Conservation (phyloP, 2,113 vertebrate genomes). For the Noturus placidus region DNA sequence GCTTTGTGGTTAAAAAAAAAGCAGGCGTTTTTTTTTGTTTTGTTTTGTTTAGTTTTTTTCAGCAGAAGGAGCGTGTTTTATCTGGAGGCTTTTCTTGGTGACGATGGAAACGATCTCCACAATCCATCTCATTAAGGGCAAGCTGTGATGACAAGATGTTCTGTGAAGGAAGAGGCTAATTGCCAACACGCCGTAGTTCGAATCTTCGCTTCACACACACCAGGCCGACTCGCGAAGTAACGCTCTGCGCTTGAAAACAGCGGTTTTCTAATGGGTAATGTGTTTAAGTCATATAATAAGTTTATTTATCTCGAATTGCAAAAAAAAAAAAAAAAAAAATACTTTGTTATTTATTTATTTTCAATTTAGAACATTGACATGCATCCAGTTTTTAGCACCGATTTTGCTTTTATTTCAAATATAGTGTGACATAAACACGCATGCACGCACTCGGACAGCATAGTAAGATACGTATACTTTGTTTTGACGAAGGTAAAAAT, state of each 20-base stretch:
- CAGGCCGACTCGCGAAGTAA: slow-evolving; percentile 33
- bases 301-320: slow-evolving; percentile 4
- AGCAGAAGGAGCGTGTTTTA: slow-evolving; percentile 16
- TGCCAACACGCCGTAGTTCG: slow-evolving; percentile 51
- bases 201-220: slow-evolving; percentile 40
- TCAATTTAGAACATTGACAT: not conserved
- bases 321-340: not conserved
- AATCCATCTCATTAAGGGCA: slow-evolving; percentile 52
- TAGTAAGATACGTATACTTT: not conserved
- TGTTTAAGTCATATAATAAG: slow-evolving; percentile 20
- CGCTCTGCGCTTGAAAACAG: slow-evolving; percentile 1
- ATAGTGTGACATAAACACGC: not conserved
- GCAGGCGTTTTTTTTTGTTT: not conserved
- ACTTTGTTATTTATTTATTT: slow-evolving; percentile 21
- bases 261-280: slow-evolving; percentile 11
- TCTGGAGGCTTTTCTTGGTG: slow-evolving; percentile 44
- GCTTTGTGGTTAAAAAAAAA: not conserved
- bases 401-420: not conserved
- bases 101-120: slow-evolving; percentile 50
- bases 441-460: not conserved
- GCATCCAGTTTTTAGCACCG: not conserved
- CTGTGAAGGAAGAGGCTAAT: slow-evolving; percentile 52
- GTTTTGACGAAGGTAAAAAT: slow-evolving; percentile 14
- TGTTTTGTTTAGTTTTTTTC: not conserved
- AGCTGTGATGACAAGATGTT: slow-evolving; percentile 50